A percentile compares a stretch with the other conserved stretches of the same genome.
phyloP scores from a whole-genome alignment of 1,140 invertebrate genomes.

The Nebria ingens region DNA sequence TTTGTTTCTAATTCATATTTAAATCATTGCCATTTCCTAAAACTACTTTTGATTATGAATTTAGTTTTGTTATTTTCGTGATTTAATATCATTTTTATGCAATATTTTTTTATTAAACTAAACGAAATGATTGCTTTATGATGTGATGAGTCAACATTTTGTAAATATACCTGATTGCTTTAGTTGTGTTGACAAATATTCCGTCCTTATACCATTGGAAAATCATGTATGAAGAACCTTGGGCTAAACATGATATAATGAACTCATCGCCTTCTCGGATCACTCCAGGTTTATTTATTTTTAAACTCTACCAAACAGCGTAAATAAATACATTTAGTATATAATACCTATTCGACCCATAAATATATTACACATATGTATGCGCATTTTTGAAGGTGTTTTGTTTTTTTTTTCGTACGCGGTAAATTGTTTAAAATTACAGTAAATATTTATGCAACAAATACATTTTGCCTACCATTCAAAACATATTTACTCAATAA shows the following conservation, averaged over 20 bases:
- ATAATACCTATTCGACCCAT: neutral
- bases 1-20: no score
- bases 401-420: neutral
- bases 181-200: constrained; percentile 57
- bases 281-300: constrained; percentile 48
- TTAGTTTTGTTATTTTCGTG: no score
- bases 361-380: neutral
- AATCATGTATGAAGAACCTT: constrained; percentile 58
- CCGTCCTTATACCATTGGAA: constrained; percentile 76
- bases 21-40: no score
- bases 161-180: constrained; percentile 61
- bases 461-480: no score
- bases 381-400: neutral
- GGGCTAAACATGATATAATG: constrained; percentile 61
- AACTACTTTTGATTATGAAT: no score
- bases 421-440: no score
- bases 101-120: no score
- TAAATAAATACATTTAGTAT: constrained; percentile 20
- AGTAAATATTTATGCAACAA: no score
- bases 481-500: no score
- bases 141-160: no score
- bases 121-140: no score
- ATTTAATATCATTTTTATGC: no score
- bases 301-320: constrained; percentile 42
- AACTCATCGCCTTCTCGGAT: constrained; percentile 65